A percentile compares a stretch with the other conserved stretches of the same genome.
phyloP scores from a whole-genome alignment of 1,140 invertebrate species.

The Magallana angulata region DNA sequence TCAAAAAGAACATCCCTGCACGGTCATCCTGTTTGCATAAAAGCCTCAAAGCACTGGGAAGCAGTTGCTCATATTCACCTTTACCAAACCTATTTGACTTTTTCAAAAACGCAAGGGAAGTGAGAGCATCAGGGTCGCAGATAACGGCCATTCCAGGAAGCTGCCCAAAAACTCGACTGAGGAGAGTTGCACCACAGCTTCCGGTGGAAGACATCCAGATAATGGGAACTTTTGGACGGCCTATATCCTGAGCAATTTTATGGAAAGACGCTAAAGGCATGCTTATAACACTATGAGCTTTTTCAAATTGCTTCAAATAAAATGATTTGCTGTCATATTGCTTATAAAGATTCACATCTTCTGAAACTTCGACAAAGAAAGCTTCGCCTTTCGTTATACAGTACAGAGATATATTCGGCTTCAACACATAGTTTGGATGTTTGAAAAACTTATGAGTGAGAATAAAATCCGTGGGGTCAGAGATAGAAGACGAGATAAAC shows the following conservation, averaged over 20 bases:
- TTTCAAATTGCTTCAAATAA: conserved; percentile 69
- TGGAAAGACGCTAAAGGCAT: conserved; percentile 75
- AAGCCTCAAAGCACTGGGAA: conserved; percentile 71
- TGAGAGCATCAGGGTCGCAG: conserved; percentile 72
- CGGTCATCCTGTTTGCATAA: conserved; percentile 75
- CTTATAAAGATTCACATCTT: conserved; percentile 64
- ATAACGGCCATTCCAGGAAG: conserved; percentile 70
- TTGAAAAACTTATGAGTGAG: conserved; percentile 73
- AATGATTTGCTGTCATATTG: conserved; percentile 57
- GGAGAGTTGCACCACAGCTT: conserved; percentile 71
- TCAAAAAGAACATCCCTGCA: conserved; percentile 69
- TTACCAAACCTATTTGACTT: conserved; percentile 62
- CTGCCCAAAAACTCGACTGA: conserved; percentile 72
- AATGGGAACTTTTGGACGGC: conserved; percentile 68
- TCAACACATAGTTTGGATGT: conserved; percentile 73
- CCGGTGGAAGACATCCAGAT: conserved; percentile 73
- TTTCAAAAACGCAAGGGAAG: conserved; percentile 67
- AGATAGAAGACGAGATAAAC: conserved; percentile 65
- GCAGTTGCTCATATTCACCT: conserved; percentile 71
- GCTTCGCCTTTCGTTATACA: conserved; percentile 72
- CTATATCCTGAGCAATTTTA: conserved; percentile 74
- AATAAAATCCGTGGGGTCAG: conserved; percentile 73
- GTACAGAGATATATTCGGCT: conserved; percentile 72
- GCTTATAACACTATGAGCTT: conserved; percentile 71
- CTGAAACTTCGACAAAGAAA: conserved; percentile 70